These are phyloP conservation scores for Camponotus vicinus DNA, from an alignment of 1,140 invertebrate species.

Conservation along the genomic window DNA sequence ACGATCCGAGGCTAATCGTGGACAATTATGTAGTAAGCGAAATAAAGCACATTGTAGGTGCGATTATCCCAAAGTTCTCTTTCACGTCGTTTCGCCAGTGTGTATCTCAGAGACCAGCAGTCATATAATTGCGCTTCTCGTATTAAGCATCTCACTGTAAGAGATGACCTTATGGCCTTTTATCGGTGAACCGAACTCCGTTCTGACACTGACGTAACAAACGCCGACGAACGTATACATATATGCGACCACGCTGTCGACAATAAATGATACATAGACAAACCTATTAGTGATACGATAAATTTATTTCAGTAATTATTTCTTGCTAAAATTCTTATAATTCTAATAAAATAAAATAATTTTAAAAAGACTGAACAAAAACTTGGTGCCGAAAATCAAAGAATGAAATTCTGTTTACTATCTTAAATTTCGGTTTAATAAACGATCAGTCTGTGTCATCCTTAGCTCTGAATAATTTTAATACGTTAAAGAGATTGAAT, in stretches of 20 bases:
- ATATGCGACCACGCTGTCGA: background rate
- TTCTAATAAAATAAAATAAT: background rate
- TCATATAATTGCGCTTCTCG: conserved; percentile 52
- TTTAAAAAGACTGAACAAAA: background rate
- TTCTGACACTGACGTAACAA: conserved; percentile 35
- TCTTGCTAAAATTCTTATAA: background rate
- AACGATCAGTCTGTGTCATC: background rate
- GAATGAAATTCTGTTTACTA: background rate
- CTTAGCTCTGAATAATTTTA: background rate
- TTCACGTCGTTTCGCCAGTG: background rate
- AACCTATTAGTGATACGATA: background rate
- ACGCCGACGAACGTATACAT: conserved; percentile 3
- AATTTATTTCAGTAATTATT: conserved; percentile 23
- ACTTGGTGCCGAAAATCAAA: conserved; percentile 1
- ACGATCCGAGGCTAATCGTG: background rate
- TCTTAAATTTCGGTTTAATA: background rate
- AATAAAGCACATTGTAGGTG: conserved; percentile 24
- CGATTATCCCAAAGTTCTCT: conserved; percentile 24
- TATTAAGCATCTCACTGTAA: conserved; percentile 48
- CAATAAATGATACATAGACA: background rate
- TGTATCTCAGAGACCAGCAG: background rate
- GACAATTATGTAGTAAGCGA: conserved; percentile 7
- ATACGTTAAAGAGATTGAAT: background rate
- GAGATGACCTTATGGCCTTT: conserved; percentile 51
- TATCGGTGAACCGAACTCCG: conserved; percentile 27